Conservation (phyloP, 2,113 vertebrate genomes). For the Promerops cafer region DNA sequence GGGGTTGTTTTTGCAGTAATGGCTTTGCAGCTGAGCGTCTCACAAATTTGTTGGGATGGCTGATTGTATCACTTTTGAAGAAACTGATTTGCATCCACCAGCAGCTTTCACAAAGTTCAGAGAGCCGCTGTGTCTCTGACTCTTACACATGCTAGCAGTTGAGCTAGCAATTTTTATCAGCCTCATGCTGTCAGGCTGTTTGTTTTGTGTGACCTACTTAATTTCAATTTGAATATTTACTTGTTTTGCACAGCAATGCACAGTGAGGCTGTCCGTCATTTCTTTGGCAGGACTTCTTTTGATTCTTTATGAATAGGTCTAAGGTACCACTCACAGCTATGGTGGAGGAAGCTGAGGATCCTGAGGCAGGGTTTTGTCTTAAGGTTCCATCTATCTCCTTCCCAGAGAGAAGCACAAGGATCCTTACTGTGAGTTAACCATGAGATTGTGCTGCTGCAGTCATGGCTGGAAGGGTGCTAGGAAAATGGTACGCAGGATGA, state of each 20-base stretch:
- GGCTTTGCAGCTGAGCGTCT: not conserved
- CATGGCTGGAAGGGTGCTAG: not conserved
- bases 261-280: not conserved
- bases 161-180: not conserved
- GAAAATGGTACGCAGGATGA: not conserved
- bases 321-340: not conserved
- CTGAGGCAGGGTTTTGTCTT: not conserved
- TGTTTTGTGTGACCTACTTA: conserved; percentile 17
- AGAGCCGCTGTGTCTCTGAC: not conserved
- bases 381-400: not conserved
- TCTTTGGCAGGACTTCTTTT: not conserved
- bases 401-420: not conserved
- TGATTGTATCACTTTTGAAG: not conserved
- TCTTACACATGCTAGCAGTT: not conserved
- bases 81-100: not conserved
- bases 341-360: not conserved
- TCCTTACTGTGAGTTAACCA: not conserved
- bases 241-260: not conserved
- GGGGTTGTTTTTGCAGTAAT: not conserved
- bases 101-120: not conserved
- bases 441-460: not conserved
- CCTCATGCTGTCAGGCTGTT: not conserved
- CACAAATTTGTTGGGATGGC: not conserved
- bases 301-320: not conserved
- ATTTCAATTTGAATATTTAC: not conserved